Evolutionary conservation across 2,888 invertebrate genomes (phyloP).

Genomic region (Nephrotoma guestfalica): DNA sequence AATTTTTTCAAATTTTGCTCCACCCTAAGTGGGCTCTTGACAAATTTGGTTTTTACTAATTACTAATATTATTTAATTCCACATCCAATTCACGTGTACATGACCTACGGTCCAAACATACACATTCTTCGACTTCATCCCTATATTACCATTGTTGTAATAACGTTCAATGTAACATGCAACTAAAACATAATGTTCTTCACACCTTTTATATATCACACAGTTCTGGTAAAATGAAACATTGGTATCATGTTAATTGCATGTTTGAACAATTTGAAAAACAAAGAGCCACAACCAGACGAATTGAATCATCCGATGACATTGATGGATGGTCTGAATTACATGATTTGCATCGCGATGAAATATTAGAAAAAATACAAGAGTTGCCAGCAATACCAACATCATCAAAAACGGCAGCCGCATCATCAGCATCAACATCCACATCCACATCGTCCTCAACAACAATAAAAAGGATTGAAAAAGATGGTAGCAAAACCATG

Average conservation of each 20-base stretch:
- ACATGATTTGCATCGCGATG: conserved; percentile 48
- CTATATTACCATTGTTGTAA: background rate
- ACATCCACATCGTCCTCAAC: background rate
- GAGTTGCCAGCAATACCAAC: background rate
- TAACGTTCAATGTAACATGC: background rate
- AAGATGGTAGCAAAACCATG: background rate
- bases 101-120: background rate
- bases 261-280: conserved; percentile 63
- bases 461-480: background rate
- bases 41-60: too few species aligned
- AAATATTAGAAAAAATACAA: conserved; percentile 31
- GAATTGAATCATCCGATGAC: conserved; percentile 64
- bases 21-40: too few species aligned
- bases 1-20: too few species aligned
- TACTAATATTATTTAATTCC: too few species aligned
- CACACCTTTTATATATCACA: conserved; percentile 22
- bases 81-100: too few species aligned
- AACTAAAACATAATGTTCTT: background rate
- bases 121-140: background rate
- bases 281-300: conserved; percentile 67
- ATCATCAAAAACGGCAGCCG: background rate
- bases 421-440: background rate
- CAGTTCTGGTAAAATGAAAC: conserved; percentile 54
- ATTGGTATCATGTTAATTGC: conserved; percentile 69
- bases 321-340: conserved; percentile 61